These are phyloP conservation scores for Drosophila arizonae DNA, from an alignment of 1,140 invertebrate genomes.

Conservation along the genomic window DNA sequence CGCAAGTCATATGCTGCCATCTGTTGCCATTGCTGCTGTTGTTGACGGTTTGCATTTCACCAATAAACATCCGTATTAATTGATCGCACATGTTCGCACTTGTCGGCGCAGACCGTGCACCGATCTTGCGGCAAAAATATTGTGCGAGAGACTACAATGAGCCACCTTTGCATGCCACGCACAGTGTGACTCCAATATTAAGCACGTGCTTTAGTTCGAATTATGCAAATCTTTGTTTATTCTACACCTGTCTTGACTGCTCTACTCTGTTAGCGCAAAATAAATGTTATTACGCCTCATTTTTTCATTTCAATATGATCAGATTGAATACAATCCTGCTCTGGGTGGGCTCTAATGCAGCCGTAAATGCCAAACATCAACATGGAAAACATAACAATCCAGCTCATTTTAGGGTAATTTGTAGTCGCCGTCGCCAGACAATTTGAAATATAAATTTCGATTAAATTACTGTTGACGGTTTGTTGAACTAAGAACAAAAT, in stretches of 20 bases:
- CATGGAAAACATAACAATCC: not conserved
- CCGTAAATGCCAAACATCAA: constrained; percentile 3
- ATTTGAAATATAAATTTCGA: constrained; percentile 31
- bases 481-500: constrained; percentile 57
- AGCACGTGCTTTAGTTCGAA: not conserved
- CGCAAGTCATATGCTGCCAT: constrained; percentile 35
- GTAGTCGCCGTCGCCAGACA: constrained; percentile 34
- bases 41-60: constrained; percentile 21
- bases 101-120: constrained; percentile 28
- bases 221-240: constrained; percentile 21
- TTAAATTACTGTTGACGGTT: constrained; percentile 34
- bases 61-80: constrained; percentile 31
- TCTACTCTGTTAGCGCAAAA: not conserved
- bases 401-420: constrained; percentile 39
- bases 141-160: constrained; percentile 36
- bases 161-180: constrained; percentile 44
- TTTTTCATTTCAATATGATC: constrained; percentile 12
- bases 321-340: constrained; percentile 20
- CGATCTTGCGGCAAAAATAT: not conserved
- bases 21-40: constrained; percentile 4
- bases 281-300: constrained; percentile 34
- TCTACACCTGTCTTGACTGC: not conserved
- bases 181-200: constrained; percentile 13
- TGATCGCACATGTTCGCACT: constrained; percentile 33
- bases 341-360: constrained; percentile 47